Conservation (phyloP, 2,113 vertebrate genomes). For the Rhagologus leucostigma region DNA sequence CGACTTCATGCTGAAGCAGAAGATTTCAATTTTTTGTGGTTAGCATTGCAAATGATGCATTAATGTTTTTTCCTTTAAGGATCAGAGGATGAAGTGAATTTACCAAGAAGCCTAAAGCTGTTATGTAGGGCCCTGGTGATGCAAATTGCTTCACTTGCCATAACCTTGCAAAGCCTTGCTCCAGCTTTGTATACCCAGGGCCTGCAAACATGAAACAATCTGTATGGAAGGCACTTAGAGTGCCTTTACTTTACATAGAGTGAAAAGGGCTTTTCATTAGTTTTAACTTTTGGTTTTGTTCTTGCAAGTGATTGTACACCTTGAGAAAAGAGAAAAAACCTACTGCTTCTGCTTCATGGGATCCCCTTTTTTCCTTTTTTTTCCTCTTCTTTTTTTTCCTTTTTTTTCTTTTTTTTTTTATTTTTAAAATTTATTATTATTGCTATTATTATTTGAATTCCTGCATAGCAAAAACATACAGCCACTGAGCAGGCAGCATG, state of each 20-base stretch:
- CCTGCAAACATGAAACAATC: neutral
- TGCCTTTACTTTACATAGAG: neutral
- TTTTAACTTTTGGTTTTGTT: neutral
- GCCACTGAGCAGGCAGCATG: neutral
- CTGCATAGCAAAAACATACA: neutral
- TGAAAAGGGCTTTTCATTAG: neutral
- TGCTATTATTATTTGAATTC: neutral
- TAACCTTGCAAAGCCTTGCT: neutral
- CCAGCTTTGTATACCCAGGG: neutral
- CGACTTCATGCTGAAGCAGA: neutral
- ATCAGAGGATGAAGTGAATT: conserved; percentile 18
- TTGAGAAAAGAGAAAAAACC: neutral
- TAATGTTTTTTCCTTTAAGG: conserved; percentile 10
- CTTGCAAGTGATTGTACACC: neutral
- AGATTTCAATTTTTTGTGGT: neutral
- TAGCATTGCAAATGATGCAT: conserved; percentile 21
- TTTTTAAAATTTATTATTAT: too few species aligned
- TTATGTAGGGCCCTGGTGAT: neutral
- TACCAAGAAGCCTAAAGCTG: neutral
- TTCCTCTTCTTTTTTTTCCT: neutral
- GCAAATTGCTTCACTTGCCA: neutral
- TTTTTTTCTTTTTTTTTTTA: neutral
- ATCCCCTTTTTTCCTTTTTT: neutral
- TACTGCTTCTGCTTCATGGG: neutral
- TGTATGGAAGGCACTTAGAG: neutral